A percentile compares a stretch with the other conserved stretches of the same genome.
Evolutionary conservation across 2,113 vertebrate genomes (phyloP).

Genomic region (Ramphastos sulfuratus): DNA sequence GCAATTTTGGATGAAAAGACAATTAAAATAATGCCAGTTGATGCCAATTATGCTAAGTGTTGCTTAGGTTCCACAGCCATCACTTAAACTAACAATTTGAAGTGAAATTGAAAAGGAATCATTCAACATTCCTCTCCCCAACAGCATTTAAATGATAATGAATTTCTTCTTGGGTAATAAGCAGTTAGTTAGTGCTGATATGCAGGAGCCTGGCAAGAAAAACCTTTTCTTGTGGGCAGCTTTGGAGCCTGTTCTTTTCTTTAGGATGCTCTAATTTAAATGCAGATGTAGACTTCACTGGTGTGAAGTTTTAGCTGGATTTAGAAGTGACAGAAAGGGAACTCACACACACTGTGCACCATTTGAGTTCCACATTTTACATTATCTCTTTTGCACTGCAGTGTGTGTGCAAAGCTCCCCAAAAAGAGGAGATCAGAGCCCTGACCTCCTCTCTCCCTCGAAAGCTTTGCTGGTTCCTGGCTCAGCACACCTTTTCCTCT

Average conservation of each 20-base stretch:
- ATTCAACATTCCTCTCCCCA: slow-evolving; percentile 35
- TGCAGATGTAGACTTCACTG: slow-evolving; percentile 72
- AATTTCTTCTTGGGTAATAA: slow-evolving; percentile 49
- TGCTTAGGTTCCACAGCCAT: slow-evolving; percentile 6
- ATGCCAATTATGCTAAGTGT: not conserved
- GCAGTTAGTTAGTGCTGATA: slow-evolving; percentile 54
- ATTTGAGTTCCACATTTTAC: not conserved
- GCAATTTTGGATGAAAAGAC: not conserved
- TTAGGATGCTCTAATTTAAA: slow-evolving; percentile 77
- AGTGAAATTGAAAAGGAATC: slow-evolving; percentile 35
- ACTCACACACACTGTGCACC: not conserved
- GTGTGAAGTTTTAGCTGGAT: slow-evolving; percentile 21
- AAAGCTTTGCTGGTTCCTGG: not conserved
- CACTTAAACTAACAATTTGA: slow-evolving; percentile 37
- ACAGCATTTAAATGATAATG: slow-evolving; percentile 45
- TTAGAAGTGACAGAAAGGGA: slow-evolving; percentile 28
- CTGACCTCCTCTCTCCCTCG: not conserved
- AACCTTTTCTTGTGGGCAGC: slow-evolving; percentile 50
- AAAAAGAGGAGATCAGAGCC: not conserved
- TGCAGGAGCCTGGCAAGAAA: slow-evolving; percentile 59
- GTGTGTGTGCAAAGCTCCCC: not conserved
- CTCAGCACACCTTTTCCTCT: not conserved
- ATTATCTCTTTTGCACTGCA: not conserved
- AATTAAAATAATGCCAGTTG: not conserved
- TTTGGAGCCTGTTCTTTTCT: slow-evolving; percentile 66